Evolutionary conservation across 1,140 invertebrate species (phyloP).

Genomic region (Drosophila watanabei): DNA sequence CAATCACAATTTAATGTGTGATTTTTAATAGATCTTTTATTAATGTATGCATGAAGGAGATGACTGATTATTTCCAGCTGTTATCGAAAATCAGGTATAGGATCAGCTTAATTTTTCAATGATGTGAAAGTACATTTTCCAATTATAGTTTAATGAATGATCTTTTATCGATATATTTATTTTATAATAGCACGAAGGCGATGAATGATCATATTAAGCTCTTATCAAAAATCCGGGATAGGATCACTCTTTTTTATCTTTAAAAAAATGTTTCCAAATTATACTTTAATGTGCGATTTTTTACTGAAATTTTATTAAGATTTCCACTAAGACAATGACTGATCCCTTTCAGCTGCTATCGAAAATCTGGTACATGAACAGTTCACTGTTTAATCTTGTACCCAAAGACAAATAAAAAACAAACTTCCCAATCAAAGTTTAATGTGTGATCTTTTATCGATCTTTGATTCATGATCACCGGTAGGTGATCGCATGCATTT

Average conservation of each 20-base stretch:
- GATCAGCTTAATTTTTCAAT: too few species aligned
- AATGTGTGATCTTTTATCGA: conserved; percentile 32
- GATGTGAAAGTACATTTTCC: too few species aligned
- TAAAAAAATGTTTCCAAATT: not conserved
- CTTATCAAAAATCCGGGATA: too few species aligned
- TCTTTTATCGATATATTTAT: too few species aligned
- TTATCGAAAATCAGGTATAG: not conserved
- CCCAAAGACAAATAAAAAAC: not conserved
- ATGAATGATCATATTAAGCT: too few species aligned
- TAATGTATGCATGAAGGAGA: not conserved
- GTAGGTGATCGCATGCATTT: conserved; percentile 15
- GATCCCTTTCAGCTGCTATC: conserved; percentile 4
- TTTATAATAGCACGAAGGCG: too few species aligned
- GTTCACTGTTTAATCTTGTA: not conserved
- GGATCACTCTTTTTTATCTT: too few species aligned
- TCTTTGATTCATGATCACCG: conserved; percentile 29
- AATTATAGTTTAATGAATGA: too few species aligned
- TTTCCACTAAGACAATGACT: not conserved
- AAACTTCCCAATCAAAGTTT: conserved; percentile 4
- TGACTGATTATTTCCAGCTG: conserved; percentile 11
- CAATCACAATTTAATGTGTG: conserved; percentile 7
- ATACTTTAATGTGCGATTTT: conserved; percentile 2
- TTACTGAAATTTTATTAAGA: not conserved
- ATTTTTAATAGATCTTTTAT: not conserved
- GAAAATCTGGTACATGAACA: not conserved